phyloP scores from a whole-genome alignment of 2,113 vertebrate species.

The Odocoileus hemionus region DNA sequence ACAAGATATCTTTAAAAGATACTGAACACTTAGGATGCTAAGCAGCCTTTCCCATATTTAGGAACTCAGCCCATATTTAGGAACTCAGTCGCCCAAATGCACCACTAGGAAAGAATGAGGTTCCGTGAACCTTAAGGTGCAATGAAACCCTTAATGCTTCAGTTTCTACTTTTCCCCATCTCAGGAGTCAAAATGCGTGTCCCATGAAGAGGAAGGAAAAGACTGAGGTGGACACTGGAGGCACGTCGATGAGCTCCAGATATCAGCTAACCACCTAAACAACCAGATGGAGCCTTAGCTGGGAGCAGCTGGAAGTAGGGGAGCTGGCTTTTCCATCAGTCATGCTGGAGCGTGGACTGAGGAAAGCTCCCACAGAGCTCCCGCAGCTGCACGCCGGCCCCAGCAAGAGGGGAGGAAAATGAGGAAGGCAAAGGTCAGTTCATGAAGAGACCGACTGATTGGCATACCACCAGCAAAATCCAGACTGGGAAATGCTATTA shows the following conservation, averaged over 20 bases:
- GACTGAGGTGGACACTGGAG: not conserved
- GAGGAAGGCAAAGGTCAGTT: not conserved
- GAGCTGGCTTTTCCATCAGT: not conserved
- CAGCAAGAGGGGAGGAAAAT: not conserved
- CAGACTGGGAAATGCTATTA: not conserved
- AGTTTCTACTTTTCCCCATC: not conserved
- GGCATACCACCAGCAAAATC: not conserved
- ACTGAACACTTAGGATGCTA: not conserved
- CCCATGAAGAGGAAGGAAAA: not conserved
- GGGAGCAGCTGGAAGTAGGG: not conserved
- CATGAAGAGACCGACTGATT: not conserved
- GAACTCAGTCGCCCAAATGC: not conserved
- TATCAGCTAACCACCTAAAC: not conserved
- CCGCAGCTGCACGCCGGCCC: not conserved
- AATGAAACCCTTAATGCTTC: not conserved
- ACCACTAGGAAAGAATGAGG: not conserved
- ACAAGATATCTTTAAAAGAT: slow-evolving; percentile 21
- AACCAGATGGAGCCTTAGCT: not conserved
- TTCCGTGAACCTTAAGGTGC: not conserved
- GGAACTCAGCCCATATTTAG: not conserved
- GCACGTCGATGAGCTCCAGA: not conserved
- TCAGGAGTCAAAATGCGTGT: not conserved
- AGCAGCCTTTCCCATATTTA: not conserved
- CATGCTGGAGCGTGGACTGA: not conserved
- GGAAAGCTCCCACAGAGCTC: not conserved